Percentiles rank a stretch among this genome's conserved stretches.
Evolutionary conservation across 2,113 vertebrate species (phyloP).

Genomic region (Apus apus): DNA sequence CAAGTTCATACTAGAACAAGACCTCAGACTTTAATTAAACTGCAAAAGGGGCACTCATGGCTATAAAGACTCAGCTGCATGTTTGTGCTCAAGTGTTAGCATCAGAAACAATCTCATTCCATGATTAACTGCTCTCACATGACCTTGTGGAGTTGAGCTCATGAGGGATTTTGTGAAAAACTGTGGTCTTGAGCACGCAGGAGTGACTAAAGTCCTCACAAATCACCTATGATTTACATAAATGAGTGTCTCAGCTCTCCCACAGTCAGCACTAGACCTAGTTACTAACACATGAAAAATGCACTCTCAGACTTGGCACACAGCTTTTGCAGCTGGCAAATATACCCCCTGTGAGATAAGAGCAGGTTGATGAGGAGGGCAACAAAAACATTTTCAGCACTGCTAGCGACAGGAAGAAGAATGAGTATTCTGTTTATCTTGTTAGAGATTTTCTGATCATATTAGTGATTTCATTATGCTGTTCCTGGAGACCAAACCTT

Average conservation of each 20-base stretch:
- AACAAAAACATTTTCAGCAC: constrained; percentile 17
- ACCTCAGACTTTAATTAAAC: neutral
- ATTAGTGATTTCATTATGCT: constrained; percentile 55
- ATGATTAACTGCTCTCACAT: neutral
- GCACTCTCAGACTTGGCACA: constrained; percentile 21
- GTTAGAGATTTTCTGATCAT: constrained; percentile 58
- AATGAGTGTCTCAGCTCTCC: neutral
- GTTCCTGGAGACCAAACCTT: constrained; percentile 46
- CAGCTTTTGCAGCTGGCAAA: constrained; percentile 40
- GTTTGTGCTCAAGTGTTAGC: neutral
- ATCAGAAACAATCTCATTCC: neutral
- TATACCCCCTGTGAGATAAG: neutral
- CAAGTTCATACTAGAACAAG: neutral
- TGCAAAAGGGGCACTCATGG: neutral
- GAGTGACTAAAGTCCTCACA: constrained; percentile 23
- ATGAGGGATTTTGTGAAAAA: constrained; percentile 1
- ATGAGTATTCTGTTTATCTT: constrained; percentile 54
- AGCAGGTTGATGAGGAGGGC: constrained; percentile 36
- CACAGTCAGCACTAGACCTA: neutral
- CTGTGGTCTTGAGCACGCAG: neutral
- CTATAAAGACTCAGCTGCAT: neutral
- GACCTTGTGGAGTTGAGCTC: neutral
- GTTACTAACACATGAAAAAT: constrained; percentile 50
- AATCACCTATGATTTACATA: constrained; percentile 5
- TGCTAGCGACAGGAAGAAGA: constrained; percentile 47